Evolutionary conservation across 1,140 invertebrate genomes (phyloP), one percentile per base, ranked within the genome.

Genomic region (Trichonephila clavata): DNA sequence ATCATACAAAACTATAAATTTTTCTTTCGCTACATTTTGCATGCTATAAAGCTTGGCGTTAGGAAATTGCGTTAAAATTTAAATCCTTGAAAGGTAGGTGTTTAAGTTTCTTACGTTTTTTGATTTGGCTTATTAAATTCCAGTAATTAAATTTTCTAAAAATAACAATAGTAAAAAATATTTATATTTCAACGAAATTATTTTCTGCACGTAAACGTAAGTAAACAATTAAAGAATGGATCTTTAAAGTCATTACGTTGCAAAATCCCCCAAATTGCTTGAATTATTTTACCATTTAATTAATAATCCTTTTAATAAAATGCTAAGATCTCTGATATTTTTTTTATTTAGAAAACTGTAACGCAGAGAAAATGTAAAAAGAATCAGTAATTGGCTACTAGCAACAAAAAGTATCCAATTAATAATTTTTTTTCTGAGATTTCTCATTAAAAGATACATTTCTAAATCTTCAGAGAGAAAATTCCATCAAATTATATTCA

Each of bases 41-140:
- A 92, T 92, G 91, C 63, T 86, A 43, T 86, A 92, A 86, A 65
- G 81, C 91, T 92, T 92, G 81, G 91, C 83, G 77, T 71, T 80
- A 24, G 86, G n/a, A 21, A 71, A 59, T 84, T 24, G 83, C 43
- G 7, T 59, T 57, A 59, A 83, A 50, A 57, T 57, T 59, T 24
- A 87, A 32, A 57, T 27, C 63, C 50, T 32, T 27, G 24, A 86
- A 92, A 92, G 91, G 91, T 86, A 92, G 91, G 91, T 92, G 83
- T 13, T 27, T 80, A 68, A 27, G 71, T 77, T 77, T 77, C 32
- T 27, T 77, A 57, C 21, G 27, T 84, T 84, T 57, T 59, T 84
- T 59, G 10, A 84, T 24, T 59, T 84, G 18, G 21, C 16, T 84
- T 24, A 84, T 59, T 84, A 24, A 84, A n/a, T 24, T 24, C 43